Percentiles rank a stretch among this genome's conserved stretches.
Conservation (phyloP, 2,113 vertebrate species). For the Nesospiza acunhae region DNA sequence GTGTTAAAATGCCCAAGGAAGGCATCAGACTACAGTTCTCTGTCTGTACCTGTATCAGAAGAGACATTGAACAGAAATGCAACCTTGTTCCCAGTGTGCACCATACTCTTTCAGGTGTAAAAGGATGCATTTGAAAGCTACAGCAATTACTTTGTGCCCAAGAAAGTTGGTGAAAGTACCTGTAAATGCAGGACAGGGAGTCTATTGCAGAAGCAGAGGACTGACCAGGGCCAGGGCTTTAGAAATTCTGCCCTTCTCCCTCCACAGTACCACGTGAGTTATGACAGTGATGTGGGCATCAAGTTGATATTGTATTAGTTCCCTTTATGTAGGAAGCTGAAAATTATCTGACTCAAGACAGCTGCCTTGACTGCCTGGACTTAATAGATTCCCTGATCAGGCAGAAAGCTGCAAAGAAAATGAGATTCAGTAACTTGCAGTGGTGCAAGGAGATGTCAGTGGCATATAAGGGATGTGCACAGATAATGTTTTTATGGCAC, state of each 20-base stretch:
- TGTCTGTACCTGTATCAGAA: fast-evolving
- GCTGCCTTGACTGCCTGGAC: conserved; percentile 11
- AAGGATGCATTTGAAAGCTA: not conserved
- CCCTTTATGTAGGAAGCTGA: conserved; percentile 18
- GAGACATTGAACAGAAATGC: not conserved
- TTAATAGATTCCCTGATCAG: conserved; percentile 39
- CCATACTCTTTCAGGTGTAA: not conserved
- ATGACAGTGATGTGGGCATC: not conserved
- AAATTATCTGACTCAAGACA: conserved; percentile 35
- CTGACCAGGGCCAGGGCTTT: not conserved
- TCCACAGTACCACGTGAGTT: not conserved
- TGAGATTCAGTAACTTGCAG: not conserved
- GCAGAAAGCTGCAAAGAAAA: not conserved
- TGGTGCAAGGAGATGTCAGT: not conserved
- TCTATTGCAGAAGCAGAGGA: not conserved
- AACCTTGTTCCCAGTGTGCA: not conserved
- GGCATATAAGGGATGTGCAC: not conserved
- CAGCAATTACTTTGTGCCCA: not conserved
- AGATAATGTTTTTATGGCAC: conserved; percentile 14
- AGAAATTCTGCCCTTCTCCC: not conserved
- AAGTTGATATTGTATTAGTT: not conserved
- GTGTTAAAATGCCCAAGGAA: not conserved
- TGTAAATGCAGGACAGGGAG: not conserved
- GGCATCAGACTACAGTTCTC: not conserved
- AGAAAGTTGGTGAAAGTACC: not conserved